Evolutionary conservation across 2,888 invertebrate species (phyloP), one percentile per base, ranked within the genome.

Genomic region (Lacanobia oleracea): DNA sequence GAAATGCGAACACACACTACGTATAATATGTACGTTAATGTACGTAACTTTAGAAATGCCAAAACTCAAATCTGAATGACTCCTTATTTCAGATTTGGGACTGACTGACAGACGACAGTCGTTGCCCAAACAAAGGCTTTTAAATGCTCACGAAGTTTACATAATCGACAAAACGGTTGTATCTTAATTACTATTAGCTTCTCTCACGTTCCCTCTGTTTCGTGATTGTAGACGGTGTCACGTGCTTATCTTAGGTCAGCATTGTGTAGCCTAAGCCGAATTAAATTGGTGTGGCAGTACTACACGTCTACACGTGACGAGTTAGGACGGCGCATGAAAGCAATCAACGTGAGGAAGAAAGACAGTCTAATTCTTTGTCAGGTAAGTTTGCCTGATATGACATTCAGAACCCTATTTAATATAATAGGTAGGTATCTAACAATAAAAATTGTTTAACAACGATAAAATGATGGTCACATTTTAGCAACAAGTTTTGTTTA

Each of bases 241-340:
- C 79, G 75, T 77, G 77, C 21, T 12, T 16, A 45, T 54, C 48
- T 33, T n/a, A 27, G 33, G 18, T 14, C 18, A 18, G 27, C 16
- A 64, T 77, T 64, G 53, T 77, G 12, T 43, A n/a, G 33, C 12
- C 43, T 50, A 33, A 50, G 40, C 48, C 33, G 18, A 72, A 60
- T 54, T 21, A 54, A 71, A 78, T 63, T 64, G 18, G 12, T 48
- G 23, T 37, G 27, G 12, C 57, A 51, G 50, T 21, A 62, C 23
- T 27, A 56, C 50, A 78, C 72, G 75, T 76, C 23, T 27, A 56
- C 50, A 78, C 72, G 75, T 76, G 78, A 72, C 27, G 45, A 78
- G 10, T 50, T 14, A 50, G 43, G 71, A 71, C 21, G 43, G 45
- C 40, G 33, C 56, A 61, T 70, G 61, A 57, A 51, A 75, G 16